A percentile compares a stretch with the other conserved stretches of the same genome.
Conservation (phyloP, 2,888 invertebrate genomes). For the Gastrophysa polygoni region DNA sequence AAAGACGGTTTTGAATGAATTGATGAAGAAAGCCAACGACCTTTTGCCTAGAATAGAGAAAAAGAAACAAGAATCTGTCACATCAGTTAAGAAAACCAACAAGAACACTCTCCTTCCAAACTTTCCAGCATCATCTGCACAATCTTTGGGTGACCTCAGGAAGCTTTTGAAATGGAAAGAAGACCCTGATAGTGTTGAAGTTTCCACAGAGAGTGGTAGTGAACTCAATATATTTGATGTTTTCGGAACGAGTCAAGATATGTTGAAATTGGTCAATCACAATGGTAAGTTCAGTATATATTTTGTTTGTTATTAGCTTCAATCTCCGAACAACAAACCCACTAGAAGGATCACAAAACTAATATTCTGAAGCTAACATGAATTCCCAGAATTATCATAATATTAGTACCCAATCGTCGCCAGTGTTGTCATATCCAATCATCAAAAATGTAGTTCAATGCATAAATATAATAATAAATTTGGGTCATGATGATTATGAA, state of each 20-base stretch:
- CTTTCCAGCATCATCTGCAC: slow-evolving; percentile 27
- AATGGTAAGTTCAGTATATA: slow-evolving; percentile 50
- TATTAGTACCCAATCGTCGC: too few relatives aligned
- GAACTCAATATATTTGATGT: slow-evolving; percentile 42
- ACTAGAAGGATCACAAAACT: too few relatives aligned
- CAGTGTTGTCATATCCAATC: too few relatives aligned
- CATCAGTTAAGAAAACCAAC: slow-evolving; percentile 25
- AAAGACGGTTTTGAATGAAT: slow-evolving; percentile 27
- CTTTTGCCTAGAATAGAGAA: slow-evolving; percentile 20
- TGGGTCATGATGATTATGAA: too few relatives aligned
- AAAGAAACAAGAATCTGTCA: slow-evolving; percentile 22
- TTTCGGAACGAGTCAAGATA: slow-evolving; percentile 43
- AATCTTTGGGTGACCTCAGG: slow-evolving; percentile 31
- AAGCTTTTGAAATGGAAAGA: slow-evolving; percentile 38
- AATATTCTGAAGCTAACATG: too few relatives aligned
- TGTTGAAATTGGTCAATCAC: slow-evolving; percentile 41
- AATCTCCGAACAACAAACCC: too few relatives aligned
- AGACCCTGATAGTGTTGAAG: slow-evolving; percentile 10
- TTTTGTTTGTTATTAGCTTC: too few relatives aligned
- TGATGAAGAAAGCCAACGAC: slow-evolving; percentile 5
- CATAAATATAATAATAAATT: too few relatives aligned
- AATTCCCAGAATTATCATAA: too few relatives aligned
- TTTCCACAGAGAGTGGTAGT: slow-evolving; percentile 8
- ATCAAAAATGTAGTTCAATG: too few relatives aligned
- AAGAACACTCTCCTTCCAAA: slow-evolving; percentile 36